Percentiles rank a stretch among this genome's conserved stretches.
phyloP scores from a whole-genome alignment of 1,140 invertebrate genomes.

The Halesus radiatus region DNA sequence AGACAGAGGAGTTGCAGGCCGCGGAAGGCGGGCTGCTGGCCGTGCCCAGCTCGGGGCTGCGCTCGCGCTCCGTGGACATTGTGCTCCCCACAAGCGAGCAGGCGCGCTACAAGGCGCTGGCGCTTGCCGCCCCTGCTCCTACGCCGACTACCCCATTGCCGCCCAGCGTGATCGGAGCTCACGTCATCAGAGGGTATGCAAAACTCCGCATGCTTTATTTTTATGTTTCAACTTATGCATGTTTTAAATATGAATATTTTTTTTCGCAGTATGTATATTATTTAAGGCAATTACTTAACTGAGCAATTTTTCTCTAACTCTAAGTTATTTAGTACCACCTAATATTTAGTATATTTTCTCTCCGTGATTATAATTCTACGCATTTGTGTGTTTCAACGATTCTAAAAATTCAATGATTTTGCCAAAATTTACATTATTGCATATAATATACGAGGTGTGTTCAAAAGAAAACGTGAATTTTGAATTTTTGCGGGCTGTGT shows the following conservation, averaged over 20 bases:
- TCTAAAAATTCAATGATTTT: no score
- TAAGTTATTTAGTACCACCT: not conserved
- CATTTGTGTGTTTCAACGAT: no score
- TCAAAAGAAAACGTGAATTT: no score
- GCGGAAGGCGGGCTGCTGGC: constrained; percentile 73
- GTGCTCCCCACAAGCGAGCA: constrained; percentile 89
- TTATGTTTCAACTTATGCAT: not conserved
- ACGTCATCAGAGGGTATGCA: constrained; percentile 65
- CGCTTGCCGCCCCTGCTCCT: constrained; percentile 68
- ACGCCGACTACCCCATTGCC: constrained; percentile 62
- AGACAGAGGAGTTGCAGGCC: constrained; percentile 77
- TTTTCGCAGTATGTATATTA: not conserved
- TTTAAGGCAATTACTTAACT: not conserved
- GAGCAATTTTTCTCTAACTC: no score
- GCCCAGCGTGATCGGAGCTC: constrained; percentile 58
- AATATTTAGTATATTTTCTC: no score
- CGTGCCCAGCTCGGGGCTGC: constrained; percentile 75
- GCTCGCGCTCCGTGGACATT: constrained; percentile 93
- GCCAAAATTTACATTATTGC: no score
- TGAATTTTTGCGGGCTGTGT: no score
- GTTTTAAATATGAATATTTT: not conserved
- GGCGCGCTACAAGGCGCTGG: constrained; percentile 85
- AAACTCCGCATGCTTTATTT: constrained; percentile 13
- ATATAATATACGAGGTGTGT: no score
- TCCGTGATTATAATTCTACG: no score